Base-by-base conservation (phyloP, 2,888 invertebrate species). In the Dolichomitus sp. region DNA sequence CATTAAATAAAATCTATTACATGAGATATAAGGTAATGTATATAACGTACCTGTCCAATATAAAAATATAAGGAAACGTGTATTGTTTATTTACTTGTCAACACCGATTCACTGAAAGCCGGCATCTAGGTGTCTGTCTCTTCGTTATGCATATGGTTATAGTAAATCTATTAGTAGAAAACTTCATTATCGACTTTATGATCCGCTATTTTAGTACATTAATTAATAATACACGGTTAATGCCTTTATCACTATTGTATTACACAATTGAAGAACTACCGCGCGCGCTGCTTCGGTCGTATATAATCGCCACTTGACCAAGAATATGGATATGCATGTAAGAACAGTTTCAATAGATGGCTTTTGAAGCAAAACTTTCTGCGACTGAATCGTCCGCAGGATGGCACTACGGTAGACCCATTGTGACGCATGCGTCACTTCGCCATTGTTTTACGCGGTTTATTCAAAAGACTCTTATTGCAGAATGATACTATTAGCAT, bases 11-110 rank as follows among this genome's bases (percentile, higher is more conserved):
- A 23, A n/a, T 7, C 23, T 48, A 48, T 17, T n/a, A 12, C 11
- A 14, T 59, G n/a, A 30, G 7, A 17, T 33, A 33, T 37, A 37
- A 7, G 40, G 40, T 7, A 17, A 17, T 19, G 17, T 19, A 37
- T 19, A 4, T 14, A 19, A 61, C 37, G 2, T 37, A 61, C 61
- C 37, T 61, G 19, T 37, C 4, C 19, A 37, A 11, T 61, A 37
- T 11, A 61, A 61, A 61, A 61, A 61, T 61, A 61, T 37, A 2
- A n/a, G 1, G 33, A 37, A 33, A 17, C 7, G 0, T 37, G 9
- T 40, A 2, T 37, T 19, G 57, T 61, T 37, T 61, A 19, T 61
- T 37, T 61, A 37, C 19, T 59, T 33, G 57, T 59, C 33, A 54
- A 27, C 27, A 54, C 1, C 50, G 54, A 27, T 54, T 54, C 27